Evolutionary conservation across 2,888 invertebrate genomes (phyloP).

Genomic region (Leptodirus hochenwartii): DNA sequence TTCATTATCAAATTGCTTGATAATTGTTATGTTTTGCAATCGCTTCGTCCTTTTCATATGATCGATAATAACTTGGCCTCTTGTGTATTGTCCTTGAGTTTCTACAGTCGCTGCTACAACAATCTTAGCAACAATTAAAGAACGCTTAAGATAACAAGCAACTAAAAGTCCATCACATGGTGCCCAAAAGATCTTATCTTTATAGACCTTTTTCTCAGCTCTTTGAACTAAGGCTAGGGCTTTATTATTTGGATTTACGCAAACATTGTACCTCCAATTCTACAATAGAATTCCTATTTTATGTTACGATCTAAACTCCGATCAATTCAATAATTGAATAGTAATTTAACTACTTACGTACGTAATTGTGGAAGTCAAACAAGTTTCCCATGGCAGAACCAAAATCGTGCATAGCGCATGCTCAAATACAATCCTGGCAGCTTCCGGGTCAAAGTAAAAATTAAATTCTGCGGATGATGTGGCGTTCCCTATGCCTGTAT

Average conservation of each 20-base stretch:
- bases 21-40: too few species aligned
- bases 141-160: constrained; percentile 27
- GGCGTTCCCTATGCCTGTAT: constrained; percentile 43
- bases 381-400: constrained; percentile 54
- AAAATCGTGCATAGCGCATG: constrained; percentile 35
- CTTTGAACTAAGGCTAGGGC: constrained; percentile 30
- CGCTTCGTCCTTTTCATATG: constrained; percentile 25
- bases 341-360: too few species aligned
- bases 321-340: too few species aligned
- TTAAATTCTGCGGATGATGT: constrained; percentile 56
- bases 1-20: too few species aligned
- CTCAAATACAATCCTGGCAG: constrained; percentile 51
- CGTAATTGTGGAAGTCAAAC: constrained; percentile 21
- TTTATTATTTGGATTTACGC: constrained; percentile 26
- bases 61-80: constrained; percentile 45
- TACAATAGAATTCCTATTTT: constrained; percentile 15
- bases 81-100: constrained; percentile 33
- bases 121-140: constrained; percentile 14
- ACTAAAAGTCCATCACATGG: constrained; percentile 33
- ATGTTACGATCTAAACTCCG: constrained; percentile 15
- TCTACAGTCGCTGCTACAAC: constrained; percentile 34
- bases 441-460: constrained; percentile 59
- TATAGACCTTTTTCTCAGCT: constrained; percentile 24
- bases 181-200: constrained; percentile 14
- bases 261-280: constrained; percentile 32